Conservation (phyloP, 2,113 vertebrate genomes). For the Apteryx owenii region DNA sequence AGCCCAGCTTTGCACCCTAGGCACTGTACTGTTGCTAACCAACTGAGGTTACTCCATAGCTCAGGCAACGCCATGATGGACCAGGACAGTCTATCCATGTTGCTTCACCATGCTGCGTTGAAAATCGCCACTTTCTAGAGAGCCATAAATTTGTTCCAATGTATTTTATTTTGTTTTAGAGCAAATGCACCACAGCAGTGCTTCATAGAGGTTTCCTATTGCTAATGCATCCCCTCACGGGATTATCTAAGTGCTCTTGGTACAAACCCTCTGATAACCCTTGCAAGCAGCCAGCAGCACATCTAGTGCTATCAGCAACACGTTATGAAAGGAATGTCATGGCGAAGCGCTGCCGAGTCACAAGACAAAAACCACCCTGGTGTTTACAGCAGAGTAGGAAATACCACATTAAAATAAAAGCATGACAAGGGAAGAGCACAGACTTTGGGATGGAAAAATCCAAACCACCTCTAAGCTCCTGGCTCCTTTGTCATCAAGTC, state of each 20-base stretch:
- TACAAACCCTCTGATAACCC: conserved; percentile 56
- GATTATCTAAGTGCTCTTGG: conserved; percentile 27
- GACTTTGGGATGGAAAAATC: conserved; percentile 12
- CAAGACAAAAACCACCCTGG: conserved; percentile 70
- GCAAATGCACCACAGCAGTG: neutral
- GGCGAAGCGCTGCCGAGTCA: conserved; percentile 68
- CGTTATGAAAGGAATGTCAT: conserved; percentile 71
- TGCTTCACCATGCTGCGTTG: neutral
- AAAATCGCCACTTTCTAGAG: neutral
- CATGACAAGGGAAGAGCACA: neutral
- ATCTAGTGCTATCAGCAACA: conserved; percentile 57
- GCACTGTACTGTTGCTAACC: neutral
- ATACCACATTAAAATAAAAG: conserved; percentile 71
- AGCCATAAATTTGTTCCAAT: neutral
- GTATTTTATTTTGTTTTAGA: neutral
- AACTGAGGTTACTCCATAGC: neutral
- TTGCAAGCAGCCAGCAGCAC: conserved; percentile 5
- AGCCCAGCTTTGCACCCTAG: neutral
- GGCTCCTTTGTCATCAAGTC: conserved; percentile 13
- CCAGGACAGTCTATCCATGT: rapidly evolving
- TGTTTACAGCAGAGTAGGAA: conserved; percentile 65
- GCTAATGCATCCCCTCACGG: conserved; percentile 22
- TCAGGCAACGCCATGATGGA: neutral
- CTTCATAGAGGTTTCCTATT: conserved; percentile 16
- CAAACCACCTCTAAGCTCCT: conserved; percentile 49